Conservation (phyloP, 1,140 invertebrate species). For the Euwallacea fornicatus region DNA sequence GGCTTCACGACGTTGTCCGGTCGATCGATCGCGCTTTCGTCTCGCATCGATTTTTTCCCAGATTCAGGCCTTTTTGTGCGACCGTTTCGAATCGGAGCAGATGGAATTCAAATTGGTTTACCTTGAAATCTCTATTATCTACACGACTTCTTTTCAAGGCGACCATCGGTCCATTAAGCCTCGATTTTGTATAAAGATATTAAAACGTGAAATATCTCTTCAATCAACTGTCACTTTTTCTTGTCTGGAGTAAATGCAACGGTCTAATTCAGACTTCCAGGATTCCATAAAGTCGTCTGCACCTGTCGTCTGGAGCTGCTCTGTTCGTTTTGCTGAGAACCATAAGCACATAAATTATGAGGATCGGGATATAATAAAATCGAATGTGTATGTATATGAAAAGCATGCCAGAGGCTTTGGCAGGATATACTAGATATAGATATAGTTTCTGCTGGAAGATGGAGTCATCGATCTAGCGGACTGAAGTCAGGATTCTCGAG, state of each 20-base stretch:
- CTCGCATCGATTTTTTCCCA: slow-evolving; percentile 2
- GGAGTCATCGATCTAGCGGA: too few relatives aligned
- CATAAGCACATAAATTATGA: slow-evolving; percentile 1
- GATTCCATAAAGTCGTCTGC: slow-evolving; percentile 5
- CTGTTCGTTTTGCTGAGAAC: background rate
- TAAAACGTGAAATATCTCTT: background rate
- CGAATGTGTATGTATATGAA: background rate
- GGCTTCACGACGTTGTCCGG: background rate
- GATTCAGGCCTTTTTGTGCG: background rate
- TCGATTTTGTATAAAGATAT: background rate
- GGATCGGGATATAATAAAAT: slow-evolving; percentile 12
- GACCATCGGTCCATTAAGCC: slow-evolving; percentile 8
- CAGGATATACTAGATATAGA: too few relatives aligned
- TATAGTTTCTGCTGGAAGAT: too few relatives aligned
- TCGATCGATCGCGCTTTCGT: slow-evolving; percentile 4
- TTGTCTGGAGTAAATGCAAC: background rate
- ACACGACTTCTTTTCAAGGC: slow-evolving; percentile 11
- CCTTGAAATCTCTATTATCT: slow-evolving; percentile 14
- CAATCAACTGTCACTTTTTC: background rate
- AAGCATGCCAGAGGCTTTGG: too few relatives aligned
- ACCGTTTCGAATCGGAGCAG: slow-evolving; percentile 6
- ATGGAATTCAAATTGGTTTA: slow-evolving; percentile 13
- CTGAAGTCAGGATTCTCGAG: too few relatives aligned
- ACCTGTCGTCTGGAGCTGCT: slow-evolving; percentile 15
- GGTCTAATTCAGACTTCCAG: slow-evolving; percentile 11